These are phyloP conservation scores for Eulemur macaco DNA, from an alignment of 2,113 vertebrate genomes.

Conservation along the genomic window DNA sequence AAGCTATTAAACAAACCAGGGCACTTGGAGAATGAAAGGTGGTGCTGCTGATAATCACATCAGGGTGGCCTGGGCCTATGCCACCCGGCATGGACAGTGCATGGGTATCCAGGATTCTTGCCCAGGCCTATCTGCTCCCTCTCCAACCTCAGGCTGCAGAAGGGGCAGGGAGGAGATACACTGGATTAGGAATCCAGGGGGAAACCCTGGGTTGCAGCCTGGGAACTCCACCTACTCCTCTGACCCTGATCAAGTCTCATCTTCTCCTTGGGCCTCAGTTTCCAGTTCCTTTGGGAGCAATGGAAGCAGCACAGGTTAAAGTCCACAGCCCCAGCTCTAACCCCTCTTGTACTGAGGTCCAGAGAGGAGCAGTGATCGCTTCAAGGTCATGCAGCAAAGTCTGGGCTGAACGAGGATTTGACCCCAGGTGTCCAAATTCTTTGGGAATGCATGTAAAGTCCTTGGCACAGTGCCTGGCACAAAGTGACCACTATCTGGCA, in stretches of 20 bases:
- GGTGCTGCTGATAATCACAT: accelerated
- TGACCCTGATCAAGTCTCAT: neutral
- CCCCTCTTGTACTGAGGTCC: neutral
- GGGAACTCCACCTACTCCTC: neutral
- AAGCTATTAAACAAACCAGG: neutral
- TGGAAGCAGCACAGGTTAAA: neutral
- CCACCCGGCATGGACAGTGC: neutral
- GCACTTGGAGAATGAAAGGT: neutral
- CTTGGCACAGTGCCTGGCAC: neutral
- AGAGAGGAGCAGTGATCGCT: neutral
- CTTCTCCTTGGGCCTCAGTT: neutral
- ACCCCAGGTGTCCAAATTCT: neutral
- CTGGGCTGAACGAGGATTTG: neutral
- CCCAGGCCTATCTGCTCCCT: neutral
- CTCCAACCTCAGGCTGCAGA: neutral
- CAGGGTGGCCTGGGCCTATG: neutral
- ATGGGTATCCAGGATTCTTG: neutral
- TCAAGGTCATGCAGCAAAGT: neutral
- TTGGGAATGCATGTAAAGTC: accelerated
- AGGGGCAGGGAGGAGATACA: neutral
- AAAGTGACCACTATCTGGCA: neutral
- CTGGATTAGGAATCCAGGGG: neutral
- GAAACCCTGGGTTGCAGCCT: neutral
- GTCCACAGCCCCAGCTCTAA: neutral
- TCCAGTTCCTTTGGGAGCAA: neutral